Evolutionary conservation across 53 echinoderm and acorn worm species (phyloP), one percentile per base, ranked within the genome.

Genomic region (Pentamera pediparva): DNA sequence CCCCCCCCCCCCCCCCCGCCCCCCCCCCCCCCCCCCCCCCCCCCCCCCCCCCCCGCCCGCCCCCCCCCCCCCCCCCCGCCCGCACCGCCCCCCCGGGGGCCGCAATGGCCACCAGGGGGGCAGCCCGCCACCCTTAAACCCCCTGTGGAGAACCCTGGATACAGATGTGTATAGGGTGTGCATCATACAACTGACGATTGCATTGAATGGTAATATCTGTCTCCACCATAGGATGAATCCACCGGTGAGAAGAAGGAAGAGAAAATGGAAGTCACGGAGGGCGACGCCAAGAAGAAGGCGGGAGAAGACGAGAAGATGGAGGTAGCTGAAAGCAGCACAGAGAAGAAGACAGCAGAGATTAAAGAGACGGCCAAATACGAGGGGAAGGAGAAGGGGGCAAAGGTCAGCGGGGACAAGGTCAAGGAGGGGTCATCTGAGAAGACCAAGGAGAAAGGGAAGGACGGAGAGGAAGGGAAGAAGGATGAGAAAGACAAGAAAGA

Each of bases 361-460:
- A 64, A 64, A 11, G 39, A 76, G 35, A 47, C 52, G 1, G 69
- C 76, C 15, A 59, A 73, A 60, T 31, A 43, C 59, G 56, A 59
- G 55, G 59, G 35, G 13, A 33, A 70, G 24, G 55, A 37, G 39
- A 12, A 32, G 30, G 82, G 32, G 26, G 55, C 32, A 32, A 74
- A 58, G 41, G 53, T 20, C 28, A 58, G 34, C 32, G 58, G 65
- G 27, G 49, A 48, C 21, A 39, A 77, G 31, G 20, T 37, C 24
- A 45, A 65, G 35, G 65, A 67, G 54, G 55, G 75, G 18, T n/a
- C n/a, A n/a, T n/a, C n/a, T n/a, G n/a, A n/a, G 73, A 53, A 20
- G 48, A 52, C 28, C n/a, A 63, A 65, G 31, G 74, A 64, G 52
- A 82, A 75, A 37, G 78, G 29, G 11, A 61, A 74, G 22, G 75